Conservation (phyloP, 1,140 invertebrate species). For the Drosophila simulans region DNA sequence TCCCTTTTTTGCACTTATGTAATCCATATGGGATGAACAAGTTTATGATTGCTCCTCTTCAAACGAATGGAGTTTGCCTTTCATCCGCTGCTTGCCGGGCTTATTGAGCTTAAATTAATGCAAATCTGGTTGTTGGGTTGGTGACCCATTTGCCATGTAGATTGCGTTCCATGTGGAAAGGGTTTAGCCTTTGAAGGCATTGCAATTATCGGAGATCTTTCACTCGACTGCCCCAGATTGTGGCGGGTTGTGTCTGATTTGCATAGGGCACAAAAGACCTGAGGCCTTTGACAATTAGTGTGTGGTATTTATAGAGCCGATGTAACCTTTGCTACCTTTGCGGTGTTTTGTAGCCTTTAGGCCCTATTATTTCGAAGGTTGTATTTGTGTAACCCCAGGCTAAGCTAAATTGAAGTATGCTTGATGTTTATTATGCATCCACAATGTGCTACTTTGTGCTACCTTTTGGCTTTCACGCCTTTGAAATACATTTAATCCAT, state of each 20-base stretch:
- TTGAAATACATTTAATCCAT: slow-evolving; percentile 83
- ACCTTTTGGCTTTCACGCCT: slow-evolving; percentile 80
- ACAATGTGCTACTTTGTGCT: slow-evolving; percentile 76
- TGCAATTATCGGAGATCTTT: slow-evolving; percentile 73
- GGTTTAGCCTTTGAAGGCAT: slow-evolving; percentile 37
- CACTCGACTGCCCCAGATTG: slow-evolving; percentile 64
- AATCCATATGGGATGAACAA: slow-evolving; percentile 37
- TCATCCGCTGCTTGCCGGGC: slow-evolving; percentile 19
- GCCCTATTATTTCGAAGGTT: slow-evolving; percentile 17
- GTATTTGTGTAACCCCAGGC: slow-evolving; percentile 18
- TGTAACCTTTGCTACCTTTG: slow-evolving; percentile 35
- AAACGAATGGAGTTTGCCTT: slow-evolving; percentile 4
- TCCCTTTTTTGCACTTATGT: not conserved
- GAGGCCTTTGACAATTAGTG: slow-evolving; percentile 73
- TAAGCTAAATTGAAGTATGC: slow-evolving; percentile 75
- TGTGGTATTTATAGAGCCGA: slow-evolving; percentile 42
- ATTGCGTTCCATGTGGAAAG: not conserved
- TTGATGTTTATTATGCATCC: slow-evolving; percentile 70
- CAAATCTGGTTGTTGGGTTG: slow-evolving; percentile 34
- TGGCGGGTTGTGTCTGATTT: slow-evolving; percentile 47
- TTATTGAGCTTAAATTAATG: slow-evolving; percentile 67
- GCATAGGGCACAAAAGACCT: slow-evolving; percentile 51
- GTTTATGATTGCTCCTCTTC: slow-evolving; percentile 26
- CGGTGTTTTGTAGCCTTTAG: slow-evolving; percentile 4
- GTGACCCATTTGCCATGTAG: slow-evolving; percentile 16